These are phyloP conservation scores for Erethizon dorsatum DNA, from an alignment of 2,797 vertebrate genomes.

Conservation along the genomic window DNA sequence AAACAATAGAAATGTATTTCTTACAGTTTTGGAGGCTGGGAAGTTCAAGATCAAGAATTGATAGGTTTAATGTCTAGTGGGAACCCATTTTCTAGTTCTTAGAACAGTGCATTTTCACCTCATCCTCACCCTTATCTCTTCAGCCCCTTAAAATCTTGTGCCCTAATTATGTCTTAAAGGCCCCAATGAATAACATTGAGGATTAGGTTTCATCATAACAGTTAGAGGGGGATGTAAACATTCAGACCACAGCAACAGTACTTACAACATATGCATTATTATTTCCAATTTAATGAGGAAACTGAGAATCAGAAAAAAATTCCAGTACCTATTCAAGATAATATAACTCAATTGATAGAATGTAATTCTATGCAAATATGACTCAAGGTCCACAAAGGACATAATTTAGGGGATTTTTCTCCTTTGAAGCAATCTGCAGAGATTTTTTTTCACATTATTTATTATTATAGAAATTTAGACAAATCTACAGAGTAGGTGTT, in stretches of 20 bases:
- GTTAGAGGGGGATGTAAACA: background rate
- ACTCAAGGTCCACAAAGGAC: background rate
- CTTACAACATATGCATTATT: background rate
- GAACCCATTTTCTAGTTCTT: background rate
- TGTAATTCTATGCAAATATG: background rate
- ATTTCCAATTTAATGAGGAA: constrained; percentile 7
- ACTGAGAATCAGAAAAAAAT: constrained; percentile 1
- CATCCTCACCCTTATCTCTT: background rate
- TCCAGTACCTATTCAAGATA: background rate
- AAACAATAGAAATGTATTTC: background rate
- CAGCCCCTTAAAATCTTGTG: background rate
- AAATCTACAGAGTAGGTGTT: constrained; percentile 28
- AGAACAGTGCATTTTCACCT: background rate
- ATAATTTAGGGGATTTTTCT: background rate
- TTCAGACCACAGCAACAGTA: background rate
- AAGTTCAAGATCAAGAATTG: background rate
- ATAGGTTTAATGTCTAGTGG: background rate
- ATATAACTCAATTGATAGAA: background rate
- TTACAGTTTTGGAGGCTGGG: background rate
- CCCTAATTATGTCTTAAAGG: background rate
- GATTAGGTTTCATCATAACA: background rate
- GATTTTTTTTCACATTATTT: background rate
- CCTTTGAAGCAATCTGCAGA: background rate
- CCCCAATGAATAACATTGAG: background rate
- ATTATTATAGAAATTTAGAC: constrained; percentile 44